Percentiles rank a stretch among this genome's conserved stretches.
phyloP scores from a whole-genome alignment of 2,797 vertebrate species.

The Myotis vivesi region DNA sequence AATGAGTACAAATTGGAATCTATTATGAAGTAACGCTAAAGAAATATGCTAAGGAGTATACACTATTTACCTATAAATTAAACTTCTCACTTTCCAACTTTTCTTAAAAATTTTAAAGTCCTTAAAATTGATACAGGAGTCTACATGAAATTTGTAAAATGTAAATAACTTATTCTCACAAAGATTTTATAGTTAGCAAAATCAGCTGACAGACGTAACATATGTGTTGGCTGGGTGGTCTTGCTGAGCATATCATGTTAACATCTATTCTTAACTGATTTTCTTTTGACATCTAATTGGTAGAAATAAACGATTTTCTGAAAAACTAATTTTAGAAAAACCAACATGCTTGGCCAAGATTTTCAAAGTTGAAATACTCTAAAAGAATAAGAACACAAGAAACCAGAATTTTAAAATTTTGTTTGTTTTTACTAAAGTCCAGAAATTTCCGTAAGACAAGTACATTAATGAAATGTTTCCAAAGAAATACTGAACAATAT shows the following conservation, averaged over 20 bases:
- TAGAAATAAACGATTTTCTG: constrained; percentile 43
- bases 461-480: constrained; percentile 73
- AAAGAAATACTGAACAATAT: constrained; percentile 70
- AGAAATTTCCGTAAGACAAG: constrained; percentile 66
- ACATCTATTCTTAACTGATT: not conserved
- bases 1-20: not conserved
- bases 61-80: constrained; percentile 22
- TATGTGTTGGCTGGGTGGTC: not conserved
- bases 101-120: not conserved
- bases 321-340: constrained; percentile 9
- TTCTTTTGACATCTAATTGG: constrained; percentile 21
- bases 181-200: constrained; percentile 73
- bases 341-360: not conserved
- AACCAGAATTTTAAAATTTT: constrained; percentile 32
- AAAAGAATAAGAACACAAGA: constrained; percentile 47
- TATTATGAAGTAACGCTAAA: not conserved
- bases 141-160: not conserved
- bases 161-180: constrained; percentile 39
- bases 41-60: not conserved
- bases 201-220: constrained; percentile 61
- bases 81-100: not conserved
- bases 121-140: constrained; percentile 26
- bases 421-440: constrained; percentile 77
- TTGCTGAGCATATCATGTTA: not conserved
- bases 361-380: constrained; percentile 42